Percentiles rank a stretch among this genome's conserved stretches.
Conservation (phyloP, 2,797 vertebrate species). For the Melopsittacus undulatus region DNA sequence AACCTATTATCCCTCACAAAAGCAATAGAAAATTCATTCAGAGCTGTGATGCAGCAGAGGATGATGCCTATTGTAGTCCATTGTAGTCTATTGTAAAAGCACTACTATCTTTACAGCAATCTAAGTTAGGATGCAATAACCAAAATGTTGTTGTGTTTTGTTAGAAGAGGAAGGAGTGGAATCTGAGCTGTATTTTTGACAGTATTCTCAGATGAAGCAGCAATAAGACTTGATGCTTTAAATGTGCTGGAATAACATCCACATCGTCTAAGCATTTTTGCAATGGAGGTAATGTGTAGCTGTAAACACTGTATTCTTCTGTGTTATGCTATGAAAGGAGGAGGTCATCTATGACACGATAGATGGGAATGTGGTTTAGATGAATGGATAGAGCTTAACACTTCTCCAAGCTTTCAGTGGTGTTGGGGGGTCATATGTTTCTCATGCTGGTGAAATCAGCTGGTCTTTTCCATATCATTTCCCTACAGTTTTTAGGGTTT, state of each 20-base stretch:
- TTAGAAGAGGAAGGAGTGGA: background rate
- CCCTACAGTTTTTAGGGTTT: background rate
- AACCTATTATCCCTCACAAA: background rate
- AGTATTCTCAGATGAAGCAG: background rate
- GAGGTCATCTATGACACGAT: background rate
- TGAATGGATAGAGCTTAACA: background rate
- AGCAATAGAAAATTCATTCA: background rate
- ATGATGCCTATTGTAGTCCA: background rate
- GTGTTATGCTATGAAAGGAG: background rate
- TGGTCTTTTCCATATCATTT: background rate
- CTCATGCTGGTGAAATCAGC: background rate
- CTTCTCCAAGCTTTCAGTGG: background rate
- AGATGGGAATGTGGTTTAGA: background rate
- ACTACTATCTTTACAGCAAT: background rate
- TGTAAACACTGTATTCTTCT: background rate
- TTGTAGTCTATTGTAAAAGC: background rate
- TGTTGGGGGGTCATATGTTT: accelerated
- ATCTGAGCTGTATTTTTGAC: background rate
- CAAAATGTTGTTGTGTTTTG: background rate
- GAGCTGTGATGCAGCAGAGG: background rate
- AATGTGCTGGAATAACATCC: background rate
- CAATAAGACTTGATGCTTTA: background rate
- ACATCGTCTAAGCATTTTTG: background rate
- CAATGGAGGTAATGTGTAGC: background rate
- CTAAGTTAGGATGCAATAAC: background rate